These are phyloP conservation scores for Aleiodes leptofemur DNA, from an alignment of 2,888 invertebrate species.

Conservation along the genomic window DNA sequence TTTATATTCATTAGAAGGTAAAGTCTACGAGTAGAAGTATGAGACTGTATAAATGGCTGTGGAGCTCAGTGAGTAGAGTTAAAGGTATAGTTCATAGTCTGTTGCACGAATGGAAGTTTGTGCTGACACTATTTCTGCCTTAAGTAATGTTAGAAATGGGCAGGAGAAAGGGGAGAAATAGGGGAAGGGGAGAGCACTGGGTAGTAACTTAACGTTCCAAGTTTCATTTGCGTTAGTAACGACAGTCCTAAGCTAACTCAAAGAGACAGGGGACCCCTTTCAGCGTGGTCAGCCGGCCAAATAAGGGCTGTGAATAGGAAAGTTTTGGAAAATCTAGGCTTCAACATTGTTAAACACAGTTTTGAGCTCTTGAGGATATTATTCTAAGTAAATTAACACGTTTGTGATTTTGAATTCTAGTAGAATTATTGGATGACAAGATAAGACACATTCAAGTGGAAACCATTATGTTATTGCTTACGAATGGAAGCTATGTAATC, in stretches of 20 bases:
- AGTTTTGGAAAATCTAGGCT: conserved; percentile 22
- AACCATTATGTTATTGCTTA: too few species aligned
- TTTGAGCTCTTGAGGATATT: too few species aligned
- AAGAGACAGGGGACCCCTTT: conserved; percentile 18
- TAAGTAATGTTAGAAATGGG: conserved; percentile 7
- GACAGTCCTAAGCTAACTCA: conserved; percentile 32
- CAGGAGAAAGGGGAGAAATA: not conserved
- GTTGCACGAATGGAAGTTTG: conserved; percentile 33
- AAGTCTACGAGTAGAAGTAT: conserved; percentile 45
- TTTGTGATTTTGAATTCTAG: too few species aligned
- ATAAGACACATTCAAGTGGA: too few species aligned
- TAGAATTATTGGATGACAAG: too few species aligned
- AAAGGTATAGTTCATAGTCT: conserved; percentile 32
- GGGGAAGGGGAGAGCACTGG: not conserved
- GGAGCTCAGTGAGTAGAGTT: conserved; percentile 26
- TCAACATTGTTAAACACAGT: not conserved
- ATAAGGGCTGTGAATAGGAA: conserved; percentile 11
- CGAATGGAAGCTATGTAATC: too few species aligned
- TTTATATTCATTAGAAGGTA: conserved; percentile 66
- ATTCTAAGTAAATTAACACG: too few species aligned
- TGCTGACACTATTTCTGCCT: conserved; percentile 33
- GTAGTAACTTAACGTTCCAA: conserved; percentile 32
- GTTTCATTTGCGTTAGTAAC: conserved; percentile 32
- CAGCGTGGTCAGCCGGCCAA: conserved; percentile 31
- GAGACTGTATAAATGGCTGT: conserved; percentile 32